A percentile compares a stretch with the other conserved stretches of the same genome.
Conservation (phyloP, 2,797 vertebrate species). For the Cynopterus sphinx region DNA sequence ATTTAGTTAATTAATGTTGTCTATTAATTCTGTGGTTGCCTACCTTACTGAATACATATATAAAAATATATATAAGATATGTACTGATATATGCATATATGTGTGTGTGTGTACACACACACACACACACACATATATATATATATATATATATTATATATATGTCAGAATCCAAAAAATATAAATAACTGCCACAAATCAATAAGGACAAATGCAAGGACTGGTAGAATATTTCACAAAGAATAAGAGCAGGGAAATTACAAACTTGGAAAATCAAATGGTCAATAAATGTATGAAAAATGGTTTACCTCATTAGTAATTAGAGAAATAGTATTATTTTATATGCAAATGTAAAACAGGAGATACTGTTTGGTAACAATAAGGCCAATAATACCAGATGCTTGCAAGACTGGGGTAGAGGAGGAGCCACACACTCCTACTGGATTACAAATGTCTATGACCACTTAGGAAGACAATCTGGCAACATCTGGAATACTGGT, state of each 20-base stretch:
- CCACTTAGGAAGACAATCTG: neutral
- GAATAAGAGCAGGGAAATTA: neutral
- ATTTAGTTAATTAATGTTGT: neutral
- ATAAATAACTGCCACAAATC: neutral
- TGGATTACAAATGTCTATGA: neutral
- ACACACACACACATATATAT: neutral
- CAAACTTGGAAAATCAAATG: neutral
- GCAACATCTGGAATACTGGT: neutral
- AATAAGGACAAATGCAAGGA: neutral
- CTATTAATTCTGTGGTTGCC: neutral
- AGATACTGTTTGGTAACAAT: neutral
- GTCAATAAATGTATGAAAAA: neutral
- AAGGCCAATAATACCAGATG: neutral
- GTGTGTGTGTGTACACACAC: neutral
- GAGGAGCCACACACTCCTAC: no score
- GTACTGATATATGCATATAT: neutral
- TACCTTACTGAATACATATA: neutral
- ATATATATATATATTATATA: neutral
- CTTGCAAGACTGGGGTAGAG: neutral
- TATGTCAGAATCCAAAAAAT: neutral
- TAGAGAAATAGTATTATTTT: neutral
- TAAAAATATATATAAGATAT: neutral
- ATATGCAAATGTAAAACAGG: neutral
- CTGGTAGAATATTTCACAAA: neutral
- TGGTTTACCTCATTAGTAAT: neutral